Evolutionary conservation across 2,113 vertebrate genomes (phyloP).

Genomic region (Syrmaticus mikado): DNA sequence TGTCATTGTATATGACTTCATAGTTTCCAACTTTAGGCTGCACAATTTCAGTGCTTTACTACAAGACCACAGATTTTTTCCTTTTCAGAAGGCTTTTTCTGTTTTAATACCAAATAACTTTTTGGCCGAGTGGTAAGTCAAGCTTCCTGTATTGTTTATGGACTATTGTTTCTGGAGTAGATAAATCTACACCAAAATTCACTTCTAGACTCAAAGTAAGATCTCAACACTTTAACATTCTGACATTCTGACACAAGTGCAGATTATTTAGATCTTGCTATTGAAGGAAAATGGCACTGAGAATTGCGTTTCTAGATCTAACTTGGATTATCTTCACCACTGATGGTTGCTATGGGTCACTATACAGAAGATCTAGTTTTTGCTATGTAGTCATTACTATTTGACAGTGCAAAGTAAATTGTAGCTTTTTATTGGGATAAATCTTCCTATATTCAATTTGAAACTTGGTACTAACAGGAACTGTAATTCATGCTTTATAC

Average conservation of each 20-base stretch:
- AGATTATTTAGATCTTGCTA: background rate
- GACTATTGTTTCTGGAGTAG: too few species aligned
- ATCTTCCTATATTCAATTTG: background rate
- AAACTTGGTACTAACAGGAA: background rate
- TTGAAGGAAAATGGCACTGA: background rate
- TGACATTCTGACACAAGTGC: background rate
- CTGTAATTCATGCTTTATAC: background rate
- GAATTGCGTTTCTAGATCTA: background rate
- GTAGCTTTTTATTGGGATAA: background rate
- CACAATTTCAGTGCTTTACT: background rate
- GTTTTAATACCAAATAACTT: background rate
- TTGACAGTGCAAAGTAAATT: background rate
- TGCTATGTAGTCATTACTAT: background rate
- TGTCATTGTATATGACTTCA: background rate
- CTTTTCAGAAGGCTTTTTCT: background rate
- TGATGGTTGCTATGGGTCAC: background rate
- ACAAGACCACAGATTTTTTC: background rate
- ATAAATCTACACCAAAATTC: background rate
- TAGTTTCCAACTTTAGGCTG: background rate
- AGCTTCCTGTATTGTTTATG: background rate
- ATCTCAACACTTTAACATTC: background rate
- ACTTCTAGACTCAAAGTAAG: background rate
- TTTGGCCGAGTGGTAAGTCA: rapidly evolving
- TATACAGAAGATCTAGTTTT: background rate
- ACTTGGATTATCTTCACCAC: background rate